Conservation (phyloP, 1,140 invertebrate species). For the Homalodisca vitripennis region DNA sequence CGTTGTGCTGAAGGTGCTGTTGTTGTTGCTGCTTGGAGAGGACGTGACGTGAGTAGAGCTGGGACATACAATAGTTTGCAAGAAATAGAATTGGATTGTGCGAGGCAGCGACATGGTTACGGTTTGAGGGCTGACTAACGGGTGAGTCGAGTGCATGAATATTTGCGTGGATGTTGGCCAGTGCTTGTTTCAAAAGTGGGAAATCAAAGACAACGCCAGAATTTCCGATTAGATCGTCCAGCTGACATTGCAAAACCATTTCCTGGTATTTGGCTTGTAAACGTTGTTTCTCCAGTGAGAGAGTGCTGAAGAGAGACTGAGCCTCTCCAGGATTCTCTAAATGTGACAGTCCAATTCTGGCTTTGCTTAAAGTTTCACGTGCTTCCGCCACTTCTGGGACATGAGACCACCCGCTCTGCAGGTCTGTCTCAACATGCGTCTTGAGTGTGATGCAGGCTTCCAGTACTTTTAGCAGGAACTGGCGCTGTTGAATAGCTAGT, state of each 20-base stretch:
- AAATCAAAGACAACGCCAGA: conserved; percentile 65
- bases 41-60: conserved; percentile 67
- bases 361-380: conserved; percentile 60
- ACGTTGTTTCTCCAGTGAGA: conserved; percentile 61
- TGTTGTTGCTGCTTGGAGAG: conserved; percentile 55
- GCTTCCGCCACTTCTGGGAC: conserved; percentile 63
- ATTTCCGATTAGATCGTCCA: conserved; percentile 67
- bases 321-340: conserved; percentile 57
- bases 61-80: conserved; percentile 70
- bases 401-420: conserved; percentile 63
- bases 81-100: conserved; percentile 62
- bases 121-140: conserved; percentile 29
- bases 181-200: conserved; percentile 60
- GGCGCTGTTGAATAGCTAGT: conserved; percentile 64
- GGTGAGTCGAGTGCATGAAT: conserved; percentile 55
- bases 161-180: conserved; percentile 60
- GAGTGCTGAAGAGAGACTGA: conserved; percentile 55
- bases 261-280: conserved; percentile 66
- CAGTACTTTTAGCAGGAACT: conserved; percentile 68
- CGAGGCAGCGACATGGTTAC: conserved; percentile 33
- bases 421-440: conserved; percentile 67
- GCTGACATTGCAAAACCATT: conserved; percentile 67
- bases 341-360: conserved; percentile 57
- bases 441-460: conserved; percentile 71
- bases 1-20: conserved; percentile 51